Percentiles rank a stretch among this genome's conserved stretches.
Conservation (phyloP, 2,797 vertebrate species). For the Momotus momota region DNA sequence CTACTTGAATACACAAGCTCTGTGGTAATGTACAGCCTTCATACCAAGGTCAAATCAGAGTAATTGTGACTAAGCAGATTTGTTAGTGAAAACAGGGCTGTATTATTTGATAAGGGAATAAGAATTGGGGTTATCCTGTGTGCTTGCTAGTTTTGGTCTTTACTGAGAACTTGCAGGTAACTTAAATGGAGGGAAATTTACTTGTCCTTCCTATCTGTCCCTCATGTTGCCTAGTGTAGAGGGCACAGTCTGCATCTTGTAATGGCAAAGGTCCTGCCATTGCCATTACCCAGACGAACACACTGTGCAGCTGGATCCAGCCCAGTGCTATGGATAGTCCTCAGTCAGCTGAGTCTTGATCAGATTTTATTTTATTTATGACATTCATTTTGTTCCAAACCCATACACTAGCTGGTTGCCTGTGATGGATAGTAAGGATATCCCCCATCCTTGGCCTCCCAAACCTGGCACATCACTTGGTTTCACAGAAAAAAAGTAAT, state of each 20-base stretch:
- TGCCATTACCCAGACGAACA: neutral
- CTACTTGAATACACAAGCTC: neutral
- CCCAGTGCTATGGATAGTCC: neutral
- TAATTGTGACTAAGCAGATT: slow-evolving; percentile 4
- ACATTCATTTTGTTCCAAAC: neutral
- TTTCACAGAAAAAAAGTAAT: neutral
- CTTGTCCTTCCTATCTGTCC: neutral
- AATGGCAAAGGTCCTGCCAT: neutral
- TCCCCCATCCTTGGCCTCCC: neutral
- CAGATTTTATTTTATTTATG: neutral
- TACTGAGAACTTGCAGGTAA: neutral
- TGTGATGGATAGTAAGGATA: neutral
- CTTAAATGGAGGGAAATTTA: neutral
- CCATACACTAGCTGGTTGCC: neutral
- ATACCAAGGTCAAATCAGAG: neutral
- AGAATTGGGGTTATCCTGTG: neutral
- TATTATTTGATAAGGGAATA: neutral
- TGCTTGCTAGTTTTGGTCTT: neutral
- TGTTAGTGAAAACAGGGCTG: neutral
- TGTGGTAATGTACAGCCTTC: neutral
- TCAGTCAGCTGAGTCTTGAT: neutral
- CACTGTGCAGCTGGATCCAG: neutral
- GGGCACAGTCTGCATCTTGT: neutral
- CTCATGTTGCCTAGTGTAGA: neutral
- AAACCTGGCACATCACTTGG: neutral